Evolutionary conservation across 2,888 invertebrate genomes (phyloP).

Genomic region (Altica lythri): DNA sequence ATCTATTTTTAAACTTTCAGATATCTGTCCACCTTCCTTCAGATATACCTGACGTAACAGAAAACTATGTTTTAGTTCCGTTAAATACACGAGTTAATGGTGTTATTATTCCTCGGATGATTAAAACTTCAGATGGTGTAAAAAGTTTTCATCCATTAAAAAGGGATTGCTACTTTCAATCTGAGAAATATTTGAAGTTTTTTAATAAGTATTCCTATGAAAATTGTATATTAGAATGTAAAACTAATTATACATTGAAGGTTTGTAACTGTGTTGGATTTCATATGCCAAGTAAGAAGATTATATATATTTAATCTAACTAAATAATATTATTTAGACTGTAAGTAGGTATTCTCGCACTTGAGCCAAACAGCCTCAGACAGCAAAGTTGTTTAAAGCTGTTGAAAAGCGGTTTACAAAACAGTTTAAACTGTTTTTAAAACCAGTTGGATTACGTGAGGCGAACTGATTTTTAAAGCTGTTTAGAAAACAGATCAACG

Average conservation of each 20-base stretch:
- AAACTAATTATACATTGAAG: conserved; percentile 66
- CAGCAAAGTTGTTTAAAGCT: too few relatives aligned
- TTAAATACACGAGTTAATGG: conserved; percentile 69
- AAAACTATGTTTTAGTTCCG: conserved; percentile 72
- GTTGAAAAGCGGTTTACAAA: too few relatives aligned
- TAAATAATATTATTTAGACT: too few relatives aligned
- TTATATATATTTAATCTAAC: too few relatives aligned
- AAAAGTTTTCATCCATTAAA: conserved; percentile 65
- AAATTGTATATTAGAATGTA: conserved; percentile 72
- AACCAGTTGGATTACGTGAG: too few relatives aligned
- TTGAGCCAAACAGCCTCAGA: too few relatives aligned
- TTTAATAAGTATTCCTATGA: conserved; percentile 71
- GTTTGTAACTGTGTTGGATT: conserved; percentile 58
- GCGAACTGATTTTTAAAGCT: too few relatives aligned
- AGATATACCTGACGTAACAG: conserved; percentile 68
- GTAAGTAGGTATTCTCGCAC: too few relatives aligned
- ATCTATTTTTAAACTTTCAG: too few relatives aligned
- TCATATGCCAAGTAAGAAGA: conserved; percentile 63
- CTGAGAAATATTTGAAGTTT: conserved; percentile 65
- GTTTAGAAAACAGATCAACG: too few relatives aligned
- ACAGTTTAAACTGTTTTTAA: too few relatives aligned
- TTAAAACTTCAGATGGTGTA: conserved; percentile 69
- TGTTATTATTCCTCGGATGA: conserved; percentile 72
- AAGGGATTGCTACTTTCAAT: conserved; percentile 69
- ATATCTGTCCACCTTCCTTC: conserved; percentile 70